phyloP scores from a whole-genome alignment of 1,140 invertebrate genomes.

The Metaphire vulgaris region DNA sequence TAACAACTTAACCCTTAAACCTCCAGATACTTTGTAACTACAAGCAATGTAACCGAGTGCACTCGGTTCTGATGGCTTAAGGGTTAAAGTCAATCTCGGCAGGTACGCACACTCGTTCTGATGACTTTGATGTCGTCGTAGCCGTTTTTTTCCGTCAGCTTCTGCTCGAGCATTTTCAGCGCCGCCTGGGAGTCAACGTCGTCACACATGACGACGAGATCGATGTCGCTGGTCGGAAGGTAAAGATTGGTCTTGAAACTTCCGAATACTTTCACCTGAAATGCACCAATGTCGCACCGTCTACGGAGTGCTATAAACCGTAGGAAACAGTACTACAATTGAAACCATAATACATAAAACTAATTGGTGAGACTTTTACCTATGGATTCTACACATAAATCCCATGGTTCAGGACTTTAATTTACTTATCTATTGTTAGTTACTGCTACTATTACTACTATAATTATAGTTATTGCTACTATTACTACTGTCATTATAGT shows the following conservation, averaged over 20 bases:
- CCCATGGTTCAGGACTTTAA: not conserved
- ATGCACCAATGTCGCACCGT: not conserved
- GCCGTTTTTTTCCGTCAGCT: conserved; percentile 77
- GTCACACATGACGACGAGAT: conserved; percentile 86
- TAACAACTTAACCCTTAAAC: too few species aligned
- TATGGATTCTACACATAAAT: not conserved
- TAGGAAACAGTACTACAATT: not conserved
- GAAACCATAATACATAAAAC: not conserved
- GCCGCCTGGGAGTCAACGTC: conserved; percentile 77
- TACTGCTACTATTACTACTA: not conserved
- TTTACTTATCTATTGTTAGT: not conserved
- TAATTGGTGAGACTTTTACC: not conserved
- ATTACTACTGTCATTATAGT: too few species aligned
- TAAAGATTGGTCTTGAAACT: conserved; percentile 89
- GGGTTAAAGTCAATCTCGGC: too few species aligned
- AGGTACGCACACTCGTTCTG: conserved; percentile 67
- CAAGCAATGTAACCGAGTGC: too few species aligned
- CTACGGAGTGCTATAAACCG: not conserved
- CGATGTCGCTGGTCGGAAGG: conserved; percentile 92
- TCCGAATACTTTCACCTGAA: conserved; percentile 78
- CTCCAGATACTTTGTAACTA: too few species aligned
- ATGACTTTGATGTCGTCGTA: conserved; percentile 86
- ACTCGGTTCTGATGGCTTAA: too few species aligned
- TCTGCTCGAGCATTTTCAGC: conserved; percentile 78
- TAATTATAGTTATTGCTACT: conserved; percentile 1